Percentiles rank a stretch among this genome's conserved stretches.
Evolutionary conservation across 2,888 invertebrate genomes (phyloP).

Genomic region (Slavum lentiscoides): DNA sequence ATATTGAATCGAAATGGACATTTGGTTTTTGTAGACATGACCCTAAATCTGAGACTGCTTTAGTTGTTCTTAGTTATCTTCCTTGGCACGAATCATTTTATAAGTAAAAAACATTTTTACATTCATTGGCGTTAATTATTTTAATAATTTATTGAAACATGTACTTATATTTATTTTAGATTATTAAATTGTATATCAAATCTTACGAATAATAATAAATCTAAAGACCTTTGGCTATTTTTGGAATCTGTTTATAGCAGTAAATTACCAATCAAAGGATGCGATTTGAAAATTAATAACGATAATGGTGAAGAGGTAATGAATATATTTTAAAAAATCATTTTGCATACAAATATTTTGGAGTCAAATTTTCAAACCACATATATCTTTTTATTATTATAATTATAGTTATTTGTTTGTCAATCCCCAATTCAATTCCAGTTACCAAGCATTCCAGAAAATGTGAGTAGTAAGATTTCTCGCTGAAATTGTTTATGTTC

Average conservation of each 20-base stretch:
- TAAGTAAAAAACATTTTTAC: slow-evolving; percentile 67
- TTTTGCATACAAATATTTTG: slow-evolving; percentile 50
- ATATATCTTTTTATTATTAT: slow-evolving; percentile 60
- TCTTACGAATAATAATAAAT: slow-evolving; percentile 68
- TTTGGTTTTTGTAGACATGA: slow-evolving; percentile 97
- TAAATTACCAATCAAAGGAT: slow-evolving; percentile 72
- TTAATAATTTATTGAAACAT: neutral
- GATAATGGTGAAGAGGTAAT: slow-evolving; percentile 62
- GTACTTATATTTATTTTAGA: slow-evolving; percentile 60
- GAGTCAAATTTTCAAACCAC: neutral
- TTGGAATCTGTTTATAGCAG: slow-evolving; percentile 70
- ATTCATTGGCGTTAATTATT: neutral
- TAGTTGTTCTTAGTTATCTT: slow-evolving; percentile 83
- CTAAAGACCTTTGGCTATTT: slow-evolving; percentile 67
- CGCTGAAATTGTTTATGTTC: neutral
- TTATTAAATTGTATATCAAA: slow-evolving; percentile 82
- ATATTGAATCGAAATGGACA: slow-evolving; percentile 91
- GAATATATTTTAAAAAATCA: neutral
- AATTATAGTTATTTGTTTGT: slow-evolving; percentile 76
- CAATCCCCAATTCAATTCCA: slow-evolving; percentile 78
- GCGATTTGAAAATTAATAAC: slow-evolving; percentile 67
- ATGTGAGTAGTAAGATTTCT: slow-evolving; percentile 69
- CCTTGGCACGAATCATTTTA: slow-evolving; percentile 98
- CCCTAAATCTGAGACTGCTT: slow-evolving; percentile 82
- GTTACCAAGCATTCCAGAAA: slow-evolving; percentile 92